Evolutionary conservation across 1,140 invertebrate species (phyloP), one percentile per base, ranked within the genome.

Genomic region (Zaprionus camerounensis): DNA sequence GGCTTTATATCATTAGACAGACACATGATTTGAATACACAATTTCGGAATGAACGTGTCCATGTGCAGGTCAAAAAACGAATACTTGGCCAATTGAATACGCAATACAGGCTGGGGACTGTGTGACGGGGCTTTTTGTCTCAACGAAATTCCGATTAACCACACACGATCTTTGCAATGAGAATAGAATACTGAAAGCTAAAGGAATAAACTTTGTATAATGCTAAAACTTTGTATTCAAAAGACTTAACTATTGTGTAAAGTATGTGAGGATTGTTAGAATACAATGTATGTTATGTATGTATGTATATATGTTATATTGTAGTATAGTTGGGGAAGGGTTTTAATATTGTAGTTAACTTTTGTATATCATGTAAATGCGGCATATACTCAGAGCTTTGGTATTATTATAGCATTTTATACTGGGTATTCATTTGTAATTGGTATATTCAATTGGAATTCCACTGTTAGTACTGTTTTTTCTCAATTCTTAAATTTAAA

Each of bases 1-100:
- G 61, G 56, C 65, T 73, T 81, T 81, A 71, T 81, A 81, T 78
- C 81, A 84, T 81, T 84, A 81, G 81, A 78, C 65, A 68, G 38
- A 61, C 44, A 61, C 82, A 81, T 84, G 82, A 81, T 81, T 78
- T 81, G 82, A 84, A 84, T 84, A 76, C 57, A 51, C 63, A 75
- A 84, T 81, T 64, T 57, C 68, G 78, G 12, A 59, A 51, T 71
- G 63, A 38, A 72, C 63, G 66, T 71, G 72, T 71, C 53, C 59
- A 74, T 74, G 66, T 74, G 58, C 71, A 71, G 68, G 53, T 68
- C 67, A 71, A 58, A 24, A 64, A 44, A 64, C 38, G 53, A 28
- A 66, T 38, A 22, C 53, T 74, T 74, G 58, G 38, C 36, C 66
- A 57, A 70, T 63, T 31, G 51, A 62, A 63, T 70, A 53, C 57